These are phyloP conservation scores for Eubucco bourcierii DNA, from an alignment of 2,113 vertebrate species.

Conservation along the genomic window DNA sequence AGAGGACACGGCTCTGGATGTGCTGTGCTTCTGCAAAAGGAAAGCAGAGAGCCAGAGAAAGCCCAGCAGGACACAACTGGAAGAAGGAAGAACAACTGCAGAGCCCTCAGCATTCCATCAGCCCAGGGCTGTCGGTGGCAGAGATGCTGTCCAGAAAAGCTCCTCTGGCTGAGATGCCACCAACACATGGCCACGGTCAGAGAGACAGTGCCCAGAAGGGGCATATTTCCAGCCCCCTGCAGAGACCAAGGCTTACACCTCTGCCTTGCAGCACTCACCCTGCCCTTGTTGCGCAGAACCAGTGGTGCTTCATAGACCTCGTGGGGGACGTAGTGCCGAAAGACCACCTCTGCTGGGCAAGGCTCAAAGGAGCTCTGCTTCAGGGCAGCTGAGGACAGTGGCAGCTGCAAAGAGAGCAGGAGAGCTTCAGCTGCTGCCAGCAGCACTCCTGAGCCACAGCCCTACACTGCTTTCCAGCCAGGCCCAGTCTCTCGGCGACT, in stretches of 20 bases:
- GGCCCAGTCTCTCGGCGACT: background rate
- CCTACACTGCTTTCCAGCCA: background rate
- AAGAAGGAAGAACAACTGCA: background rate
- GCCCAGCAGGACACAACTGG: too few relatives aligned
- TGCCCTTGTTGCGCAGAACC: constrained; percentile 83
- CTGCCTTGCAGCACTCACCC: constrained; percentile 45
- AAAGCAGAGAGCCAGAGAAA: too few relatives aligned
- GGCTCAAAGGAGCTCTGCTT: constrained; percentile 84
- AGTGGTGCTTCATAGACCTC: constrained; percentile 81
- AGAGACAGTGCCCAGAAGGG: too few relatives aligned
- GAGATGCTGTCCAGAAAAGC: too few relatives aligned
- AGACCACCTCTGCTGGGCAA: constrained; percentile 85
- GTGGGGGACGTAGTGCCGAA: constrained; percentile 81
- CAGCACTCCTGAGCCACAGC: background rate
- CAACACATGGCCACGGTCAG: too few relatives aligned
- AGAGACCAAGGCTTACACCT: too few relatives aligned
- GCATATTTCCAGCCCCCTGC: too few relatives aligned
- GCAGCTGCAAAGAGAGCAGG: background rate
- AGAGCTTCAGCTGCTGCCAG: background rate
- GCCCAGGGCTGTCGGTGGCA: too few relatives aligned
- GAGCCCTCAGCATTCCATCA: too few relatives aligned
- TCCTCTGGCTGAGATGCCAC: too few relatives aligned
- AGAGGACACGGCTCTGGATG: too few relatives aligned
- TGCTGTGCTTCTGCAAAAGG: too few relatives aligned
- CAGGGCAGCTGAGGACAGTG: constrained; percentile 76